Evolutionary conservation across 2,797 vertebrate species (phyloP).

Genomic region (Melanotaenia parkinsoni): DNA sequence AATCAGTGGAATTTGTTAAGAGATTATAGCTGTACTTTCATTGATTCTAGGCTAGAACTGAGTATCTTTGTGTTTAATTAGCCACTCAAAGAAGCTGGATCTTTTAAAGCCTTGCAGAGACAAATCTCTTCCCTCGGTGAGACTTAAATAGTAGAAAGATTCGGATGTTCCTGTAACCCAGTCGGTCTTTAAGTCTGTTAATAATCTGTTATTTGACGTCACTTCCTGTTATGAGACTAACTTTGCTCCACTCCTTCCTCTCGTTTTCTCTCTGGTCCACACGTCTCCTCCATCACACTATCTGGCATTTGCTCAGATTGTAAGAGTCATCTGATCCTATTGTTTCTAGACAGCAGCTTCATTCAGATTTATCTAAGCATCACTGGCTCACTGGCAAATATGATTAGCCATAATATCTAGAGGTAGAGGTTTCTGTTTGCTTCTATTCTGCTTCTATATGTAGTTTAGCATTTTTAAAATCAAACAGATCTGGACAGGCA

Average conservation of each 20-base stretch:
- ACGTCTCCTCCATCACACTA: constrained; percentile 13
- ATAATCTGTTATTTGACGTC: not conserved
- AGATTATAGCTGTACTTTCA: no score
- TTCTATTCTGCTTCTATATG: not conserved
- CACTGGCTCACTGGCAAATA: constrained; percentile 13
- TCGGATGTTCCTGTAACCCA: not conserved
- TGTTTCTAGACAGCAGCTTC: constrained; percentile 40
- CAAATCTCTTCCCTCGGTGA: not conserved
- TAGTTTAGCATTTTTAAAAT: not conserved
- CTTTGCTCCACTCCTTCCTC: constrained; percentile 15
- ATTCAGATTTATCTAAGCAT: constrained; percentile 30
- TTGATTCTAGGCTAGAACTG: not conserved
- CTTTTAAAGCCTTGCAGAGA: not conserved
- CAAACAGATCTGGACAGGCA: not conserved
- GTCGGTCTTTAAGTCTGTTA: not conserved
- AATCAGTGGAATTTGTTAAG: not conserved
- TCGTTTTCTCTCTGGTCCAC: constrained; percentile 7
- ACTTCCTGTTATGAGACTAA: constrained; percentile 4
- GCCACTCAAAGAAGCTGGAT: not conserved
- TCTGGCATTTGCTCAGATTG: constrained; percentile 50
- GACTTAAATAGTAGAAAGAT: no score
- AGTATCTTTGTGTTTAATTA: not conserved
- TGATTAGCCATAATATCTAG: constrained; percentile 3
- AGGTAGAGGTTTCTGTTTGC: not conserved
- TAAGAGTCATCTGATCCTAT: constrained; percentile 43